phyloP scores from a whole-genome alignment of 2,113 vertebrate genomes.

The Solea solea region DNA sequence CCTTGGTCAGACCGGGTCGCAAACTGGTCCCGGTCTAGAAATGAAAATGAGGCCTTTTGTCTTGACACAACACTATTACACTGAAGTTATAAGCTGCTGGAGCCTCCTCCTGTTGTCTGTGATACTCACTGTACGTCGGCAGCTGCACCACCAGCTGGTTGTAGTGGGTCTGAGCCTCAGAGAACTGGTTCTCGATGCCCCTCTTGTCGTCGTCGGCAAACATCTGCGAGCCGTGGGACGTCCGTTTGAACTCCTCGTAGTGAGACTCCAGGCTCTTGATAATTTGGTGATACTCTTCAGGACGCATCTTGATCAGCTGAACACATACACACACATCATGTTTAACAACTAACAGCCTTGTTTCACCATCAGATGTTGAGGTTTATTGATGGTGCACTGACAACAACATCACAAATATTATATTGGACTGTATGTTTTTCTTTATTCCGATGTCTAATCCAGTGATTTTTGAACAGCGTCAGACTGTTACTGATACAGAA shows the following conservation, averaged over 20 bases:
- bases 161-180: conserved; percentile 87
- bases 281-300: conserved; percentile 89
- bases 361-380: too few relatives aligned
- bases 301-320: conserved; percentile 79
- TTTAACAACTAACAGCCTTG: not conserved
- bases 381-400: too few relatives aligned
- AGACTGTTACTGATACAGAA: too few relatives aligned
- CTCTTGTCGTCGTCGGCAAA: conserved; percentile 90
- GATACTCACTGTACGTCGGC: conserved; percentile 72
- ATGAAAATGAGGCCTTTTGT: too few relatives aligned
- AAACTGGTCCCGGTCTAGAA: too few relatives aligned
- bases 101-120: not conserved
- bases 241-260: conserved; percentile 89
- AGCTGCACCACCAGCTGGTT: conserved; percentile 88
- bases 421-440: too few relatives aligned
- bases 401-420: too few relatives aligned
- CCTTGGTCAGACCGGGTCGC: too few relatives aligned
- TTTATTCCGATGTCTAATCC: too few relatives aligned
- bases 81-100: too few relatives aligned
- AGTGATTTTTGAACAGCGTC: too few relatives aligned
- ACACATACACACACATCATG: conserved; percentile 11
- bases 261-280: conserved; percentile 87
- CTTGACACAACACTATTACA: too few relatives aligned
- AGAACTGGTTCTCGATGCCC: conserved; percentile 87
- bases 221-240: conserved; percentile 88